Conservation (phyloP, 2,888 invertebrate species). For the Piscicola geometra region DNA sequence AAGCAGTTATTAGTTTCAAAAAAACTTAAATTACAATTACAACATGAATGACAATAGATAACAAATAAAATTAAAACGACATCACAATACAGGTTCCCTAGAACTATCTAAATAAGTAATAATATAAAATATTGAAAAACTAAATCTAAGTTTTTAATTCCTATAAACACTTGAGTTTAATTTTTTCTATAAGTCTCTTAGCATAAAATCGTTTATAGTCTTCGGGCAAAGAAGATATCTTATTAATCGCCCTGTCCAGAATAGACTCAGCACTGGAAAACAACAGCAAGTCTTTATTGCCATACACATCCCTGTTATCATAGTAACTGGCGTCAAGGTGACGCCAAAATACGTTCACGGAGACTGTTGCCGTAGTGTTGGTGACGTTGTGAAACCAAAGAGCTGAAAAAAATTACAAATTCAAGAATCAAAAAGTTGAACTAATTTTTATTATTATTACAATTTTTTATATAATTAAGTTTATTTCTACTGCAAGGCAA, state of each 20-base stretch:
- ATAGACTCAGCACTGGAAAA: constrained; percentile 57
- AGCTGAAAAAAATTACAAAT: constrained; percentile 50
- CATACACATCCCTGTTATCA: constrained; percentile 61
- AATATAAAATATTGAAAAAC: too few relatives aligned
- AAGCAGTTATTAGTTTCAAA: too few relatives aligned
- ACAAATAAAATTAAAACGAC: too few relatives aligned
- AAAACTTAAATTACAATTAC: too few relatives aligned
- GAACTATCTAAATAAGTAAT: too few relatives aligned
- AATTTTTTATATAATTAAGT: too few relatives aligned
- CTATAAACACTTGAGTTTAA: constrained; percentile 27
- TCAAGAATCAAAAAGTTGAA: not conserved
- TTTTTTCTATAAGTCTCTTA: constrained; percentile 51
- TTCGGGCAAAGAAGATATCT: constrained; percentile 56
- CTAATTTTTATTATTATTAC: too few relatives aligned
- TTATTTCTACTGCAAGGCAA: too few relatives aligned
- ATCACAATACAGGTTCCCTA: too few relatives aligned
- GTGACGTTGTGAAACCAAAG: constrained; percentile 62
- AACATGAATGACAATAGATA: too few relatives aligned
- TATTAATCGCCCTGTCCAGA: constrained; percentile 57
- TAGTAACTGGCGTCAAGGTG: constrained; percentile 57
- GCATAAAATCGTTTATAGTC: constrained; percentile 59
- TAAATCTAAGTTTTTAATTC: not conserved
- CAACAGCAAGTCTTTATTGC: constrained; percentile 60
- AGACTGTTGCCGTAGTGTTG: constrained; percentile 58
- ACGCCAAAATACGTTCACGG: constrained; percentile 62